phyloP scores from a whole-genome alignment of 2,797 vertebrate species.

The Fringilla coelebs region DNA sequence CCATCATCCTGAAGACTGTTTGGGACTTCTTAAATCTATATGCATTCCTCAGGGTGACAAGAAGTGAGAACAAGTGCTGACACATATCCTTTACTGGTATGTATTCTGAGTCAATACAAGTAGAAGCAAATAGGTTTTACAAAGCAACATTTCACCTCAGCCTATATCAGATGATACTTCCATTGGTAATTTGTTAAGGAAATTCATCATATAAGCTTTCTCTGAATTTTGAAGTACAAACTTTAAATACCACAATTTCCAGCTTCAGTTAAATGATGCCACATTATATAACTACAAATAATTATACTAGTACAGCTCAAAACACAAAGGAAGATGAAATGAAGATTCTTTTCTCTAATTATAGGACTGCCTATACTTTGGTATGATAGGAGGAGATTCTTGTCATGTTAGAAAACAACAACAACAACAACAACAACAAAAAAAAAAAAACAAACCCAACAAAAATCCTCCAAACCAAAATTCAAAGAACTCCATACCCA shows the following conservation, averaged over 20 bases:
- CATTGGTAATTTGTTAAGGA: not conserved
- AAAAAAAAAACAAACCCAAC: rapidly evolving
- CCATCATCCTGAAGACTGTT: not conserved
- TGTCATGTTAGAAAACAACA: rapidly evolving
- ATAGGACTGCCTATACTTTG: not conserved
- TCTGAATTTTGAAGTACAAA: not conserved
- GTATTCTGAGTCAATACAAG: not conserved
- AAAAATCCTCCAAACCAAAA: not conserved
- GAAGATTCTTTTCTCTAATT: not conserved
- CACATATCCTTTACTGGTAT: not conserved
- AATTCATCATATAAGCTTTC: not conserved
- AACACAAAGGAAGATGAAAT: not conserved
- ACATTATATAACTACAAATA: not conserved
- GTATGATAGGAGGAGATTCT: not conserved
- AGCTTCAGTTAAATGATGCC: not conserved
- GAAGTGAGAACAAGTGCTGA: not conserved
- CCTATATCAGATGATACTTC: not conserved
- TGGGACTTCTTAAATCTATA: not conserved
- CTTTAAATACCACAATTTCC: not conserved
- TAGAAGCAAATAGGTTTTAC: not conserved
- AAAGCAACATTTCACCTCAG: not conserved
- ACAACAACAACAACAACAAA: too few relatives aligned
- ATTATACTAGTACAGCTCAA: not conserved
- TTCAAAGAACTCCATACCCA: rapidly evolving
- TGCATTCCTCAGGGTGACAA: not conserved